phyloP scores from a whole-genome alignment of 64 coral and sea anemone genomes.

The Dendronephthya gigantea region DNA sequence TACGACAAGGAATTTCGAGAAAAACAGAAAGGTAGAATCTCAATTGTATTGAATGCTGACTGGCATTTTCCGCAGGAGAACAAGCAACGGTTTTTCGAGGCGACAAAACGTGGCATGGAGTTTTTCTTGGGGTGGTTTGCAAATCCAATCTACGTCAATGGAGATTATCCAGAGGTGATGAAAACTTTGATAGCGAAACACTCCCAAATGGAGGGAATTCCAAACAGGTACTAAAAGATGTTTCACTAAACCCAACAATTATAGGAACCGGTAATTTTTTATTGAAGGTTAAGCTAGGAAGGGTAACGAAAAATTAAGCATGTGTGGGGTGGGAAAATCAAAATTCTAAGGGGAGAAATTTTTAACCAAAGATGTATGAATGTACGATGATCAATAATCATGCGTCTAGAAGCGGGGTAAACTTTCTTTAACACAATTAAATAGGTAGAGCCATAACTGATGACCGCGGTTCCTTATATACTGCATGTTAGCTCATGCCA shows the following conservation, averaged over 20 bases:
- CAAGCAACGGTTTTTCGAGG: conserved; percentile 32
- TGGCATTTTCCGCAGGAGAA: conserved; percentile 63
- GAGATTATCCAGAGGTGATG: conserved; percentile 60
- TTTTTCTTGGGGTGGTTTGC: conserved; percentile 63
- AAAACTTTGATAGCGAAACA: conserved; percentile 40
- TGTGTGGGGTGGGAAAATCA: too few relatives aligned
- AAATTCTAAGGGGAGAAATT: too few relatives aligned
- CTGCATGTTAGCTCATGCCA: too few relatives aligned
- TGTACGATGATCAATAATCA: too few relatives aligned
- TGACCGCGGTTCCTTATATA: conserved; percentile 28
- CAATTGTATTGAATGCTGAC: conserved; percentile 67
- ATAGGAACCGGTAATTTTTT: too few relatives aligned
- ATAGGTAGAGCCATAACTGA: too few relatives aligned
- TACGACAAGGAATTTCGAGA: conserved; percentile 73
- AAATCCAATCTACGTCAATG: conserved; percentile 60
- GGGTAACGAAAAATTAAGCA: too few relatives aligned
- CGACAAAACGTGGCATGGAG: conserved; percentile 43
- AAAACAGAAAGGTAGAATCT: conserved; percentile 56
- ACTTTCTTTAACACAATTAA: too few relatives aligned
- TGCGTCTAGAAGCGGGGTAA: too few relatives aligned
- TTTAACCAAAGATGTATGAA: too few relatives aligned
- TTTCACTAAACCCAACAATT: too few relatives aligned
- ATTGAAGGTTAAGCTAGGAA: too few relatives aligned
- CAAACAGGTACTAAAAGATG: conserved; percentile 54
- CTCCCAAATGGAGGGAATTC: conserved; percentile 38